These are phyloP conservation scores for Bombus haemorrhoidalis DNA, from an alignment of 1,140 invertebrate species.

Conservation along the genomic window DNA sequence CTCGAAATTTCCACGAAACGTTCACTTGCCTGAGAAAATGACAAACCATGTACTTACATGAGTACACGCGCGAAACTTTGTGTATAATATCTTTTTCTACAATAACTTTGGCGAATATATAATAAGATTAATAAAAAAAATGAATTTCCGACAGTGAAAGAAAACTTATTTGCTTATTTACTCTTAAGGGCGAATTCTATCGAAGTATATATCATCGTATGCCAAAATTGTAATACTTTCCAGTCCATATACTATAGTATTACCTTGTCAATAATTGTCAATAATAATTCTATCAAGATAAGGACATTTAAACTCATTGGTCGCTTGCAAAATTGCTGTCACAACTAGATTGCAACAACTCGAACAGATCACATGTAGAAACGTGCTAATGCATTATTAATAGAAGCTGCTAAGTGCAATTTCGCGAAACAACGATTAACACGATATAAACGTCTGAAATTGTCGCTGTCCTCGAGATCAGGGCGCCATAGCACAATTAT, in stretches of 20 bases:
- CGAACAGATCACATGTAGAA: neutral
- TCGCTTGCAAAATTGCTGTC: neutral
- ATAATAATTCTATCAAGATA: neutral
- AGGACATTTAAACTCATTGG: neutral
- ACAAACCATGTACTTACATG: too few relatives aligned
- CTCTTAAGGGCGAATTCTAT: too few relatives aligned
- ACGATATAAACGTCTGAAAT: conserved; percentile 47
- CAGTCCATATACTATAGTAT: neutral
- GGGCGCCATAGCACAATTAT: conserved; percentile 48
- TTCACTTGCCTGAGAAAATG: too few relatives aligned
- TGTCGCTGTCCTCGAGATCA: conserved; percentile 47
- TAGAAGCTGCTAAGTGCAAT: conserved; percentile 22
- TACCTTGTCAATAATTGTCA: neutral
- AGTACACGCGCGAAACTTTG: too few relatives aligned
- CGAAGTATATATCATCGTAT: neutral
- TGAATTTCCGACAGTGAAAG: neutral
- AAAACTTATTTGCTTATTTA: neutral
- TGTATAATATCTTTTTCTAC: too few relatives aligned
- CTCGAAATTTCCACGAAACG: neutral
- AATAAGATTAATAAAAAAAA: neutral
- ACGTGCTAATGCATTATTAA: conserved; percentile 9
- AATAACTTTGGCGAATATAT: too few relatives aligned
- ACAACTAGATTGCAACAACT: neutral
- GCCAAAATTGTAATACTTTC: too few relatives aligned
- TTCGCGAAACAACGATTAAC: conserved; percentile 29